Evolutionary conservation across 2,888 invertebrate species (phyloP).

Genomic region (Andrena flavipes): DNA sequence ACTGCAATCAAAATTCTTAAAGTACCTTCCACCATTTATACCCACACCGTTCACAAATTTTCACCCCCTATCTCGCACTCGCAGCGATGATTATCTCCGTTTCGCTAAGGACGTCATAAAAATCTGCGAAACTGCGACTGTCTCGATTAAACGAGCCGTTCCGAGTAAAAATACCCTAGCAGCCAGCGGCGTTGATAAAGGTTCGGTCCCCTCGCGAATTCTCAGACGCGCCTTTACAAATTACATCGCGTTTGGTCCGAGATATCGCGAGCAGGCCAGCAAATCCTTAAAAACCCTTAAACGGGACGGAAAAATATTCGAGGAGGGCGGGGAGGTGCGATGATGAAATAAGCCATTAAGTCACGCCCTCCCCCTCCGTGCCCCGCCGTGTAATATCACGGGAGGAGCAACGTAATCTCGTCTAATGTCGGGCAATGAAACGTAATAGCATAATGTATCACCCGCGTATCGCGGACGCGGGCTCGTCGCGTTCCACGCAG

Average conservation of each 20-base stretch:
- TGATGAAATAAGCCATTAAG: conserved; percentile 73
- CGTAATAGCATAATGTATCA: conserved; percentile 69
- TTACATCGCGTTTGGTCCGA: conserved; percentile 21
- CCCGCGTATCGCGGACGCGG: conserved; percentile 51
- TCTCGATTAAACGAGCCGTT: conserved; percentile 7
- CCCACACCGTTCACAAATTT: background rate
- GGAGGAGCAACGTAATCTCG: conserved; percentile 67
- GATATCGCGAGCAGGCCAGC: conserved; percentile 17
- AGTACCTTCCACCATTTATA: too few species aligned
- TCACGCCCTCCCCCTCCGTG: conserved; percentile 16
- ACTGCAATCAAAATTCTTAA: too few species aligned
- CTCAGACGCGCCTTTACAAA: conserved; percentile 32
- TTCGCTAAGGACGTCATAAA: background rate
- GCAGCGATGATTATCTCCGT: background rate
- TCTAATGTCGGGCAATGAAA: conserved; percentile 72
- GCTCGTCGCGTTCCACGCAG: conserved; percentile 27
- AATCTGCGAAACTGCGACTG: background rate
- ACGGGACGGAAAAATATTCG: conserved; percentile 42
- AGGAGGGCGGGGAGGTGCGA: conserved; percentile 10
- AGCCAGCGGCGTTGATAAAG: conserved; percentile 16
- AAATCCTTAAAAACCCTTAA: conserved; percentile 27
- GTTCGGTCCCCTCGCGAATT: conserved; percentile 39
- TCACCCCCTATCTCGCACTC: background rate
- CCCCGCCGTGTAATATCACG: conserved; percentile 56
- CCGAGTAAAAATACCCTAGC: conserved; percentile 40